Conservation (phyloP, 2,888 invertebrate species). For the Drosophila quinaria region DNA sequence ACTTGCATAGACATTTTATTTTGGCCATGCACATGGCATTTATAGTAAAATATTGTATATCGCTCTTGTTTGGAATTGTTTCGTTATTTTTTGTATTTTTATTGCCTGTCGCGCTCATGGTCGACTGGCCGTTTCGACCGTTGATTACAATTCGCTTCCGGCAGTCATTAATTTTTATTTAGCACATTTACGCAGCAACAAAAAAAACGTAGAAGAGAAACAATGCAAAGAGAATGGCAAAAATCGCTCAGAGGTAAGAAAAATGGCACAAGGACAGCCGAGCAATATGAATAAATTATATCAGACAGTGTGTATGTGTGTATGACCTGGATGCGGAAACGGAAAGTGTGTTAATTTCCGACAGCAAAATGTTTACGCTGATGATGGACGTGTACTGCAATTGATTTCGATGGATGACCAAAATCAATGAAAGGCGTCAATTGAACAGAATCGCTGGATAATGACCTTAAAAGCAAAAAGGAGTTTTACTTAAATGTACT, state of each 20-base stretch:
- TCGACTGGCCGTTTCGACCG: constrained; percentile 50
- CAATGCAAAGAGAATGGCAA: constrained; percentile 1
- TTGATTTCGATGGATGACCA: constrained; percentile 70
- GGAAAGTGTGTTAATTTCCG: constrained; percentile 82
- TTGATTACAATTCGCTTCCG: constrained; percentile 81
- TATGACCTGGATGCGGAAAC: constrained; percentile 60
- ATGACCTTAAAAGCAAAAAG: neutral
- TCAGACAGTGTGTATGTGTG: constrained; percentile 14
- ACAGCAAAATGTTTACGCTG: constrained; percentile 72
- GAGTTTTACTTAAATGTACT: neutral
- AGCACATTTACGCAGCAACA: constrained; percentile 67
- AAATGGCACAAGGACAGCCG: constrained; percentile 60
- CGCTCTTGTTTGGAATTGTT: constrained; percentile 27
- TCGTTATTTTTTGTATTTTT: constrained; percentile 45
- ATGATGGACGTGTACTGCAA: constrained; percentile 75
- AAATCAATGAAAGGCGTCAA: constrained; percentile 20
- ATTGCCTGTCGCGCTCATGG: constrained; percentile 42
- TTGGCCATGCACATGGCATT: constrained; percentile 37
- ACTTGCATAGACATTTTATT: constrained; percentile 41
- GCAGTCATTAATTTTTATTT: constrained; percentile 81
- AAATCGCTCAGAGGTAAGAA: constrained; percentile 58
- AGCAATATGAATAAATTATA: constrained; percentile 73
- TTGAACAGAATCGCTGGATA: neutral
- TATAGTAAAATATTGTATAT: constrained; percentile 2
- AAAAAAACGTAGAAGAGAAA: constrained; percentile 1